Evolutionary conservation across 2,888 invertebrate genomes (phyloP), one percentile per base, ranked within the genome.

Genomic region (Drosophila kokeensis): DNA sequence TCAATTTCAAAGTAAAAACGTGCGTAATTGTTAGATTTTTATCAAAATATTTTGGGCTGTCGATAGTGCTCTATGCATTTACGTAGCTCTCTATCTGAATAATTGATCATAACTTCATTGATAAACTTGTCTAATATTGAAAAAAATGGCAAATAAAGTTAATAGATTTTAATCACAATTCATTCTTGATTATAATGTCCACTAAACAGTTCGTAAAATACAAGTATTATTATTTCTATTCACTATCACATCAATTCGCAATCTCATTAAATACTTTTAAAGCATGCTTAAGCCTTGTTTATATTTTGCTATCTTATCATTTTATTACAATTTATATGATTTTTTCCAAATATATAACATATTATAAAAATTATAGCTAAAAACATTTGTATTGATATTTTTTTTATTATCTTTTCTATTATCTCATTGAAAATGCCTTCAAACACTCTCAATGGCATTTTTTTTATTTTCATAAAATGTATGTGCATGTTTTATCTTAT

Each of bases 401-500:
- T 32, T 32, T 21, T 29, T 32, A 29, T 40, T 53, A 54, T 64
- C 64, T 32, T 11, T 32, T 32, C 32, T 32, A 4, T 11, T 52
- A 45, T 61, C 48, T n/a, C 32, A n/a, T 50, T 59, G n/a, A 49
- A 65, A 65, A 57, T 49, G 32, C 29, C 40, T 65, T 57, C 38
- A 48, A 55, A 50, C 21, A 53, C 24, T 13, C 50, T n/a, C 8
- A 40, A 30, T 11, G n/a, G 5, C 11, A 1, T n/a, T 53, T 21
- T 21, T 11, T 2, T 50, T 36, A n/a, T 45, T 48, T 48, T 34
- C 2, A 42, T 36, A 52, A 38, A 24, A 54, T 40, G 58, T 13
- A 32, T 57, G 21, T 30, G 32, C 21, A 34, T 32, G 10, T 61
- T 62, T 68, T 52, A 50, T 65, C 64, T 77, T 62, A 76, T 77